Evolutionary conservation across 2,113 vertebrate genomes (phyloP).

Genomic region (Silurus glanis): DNA sequence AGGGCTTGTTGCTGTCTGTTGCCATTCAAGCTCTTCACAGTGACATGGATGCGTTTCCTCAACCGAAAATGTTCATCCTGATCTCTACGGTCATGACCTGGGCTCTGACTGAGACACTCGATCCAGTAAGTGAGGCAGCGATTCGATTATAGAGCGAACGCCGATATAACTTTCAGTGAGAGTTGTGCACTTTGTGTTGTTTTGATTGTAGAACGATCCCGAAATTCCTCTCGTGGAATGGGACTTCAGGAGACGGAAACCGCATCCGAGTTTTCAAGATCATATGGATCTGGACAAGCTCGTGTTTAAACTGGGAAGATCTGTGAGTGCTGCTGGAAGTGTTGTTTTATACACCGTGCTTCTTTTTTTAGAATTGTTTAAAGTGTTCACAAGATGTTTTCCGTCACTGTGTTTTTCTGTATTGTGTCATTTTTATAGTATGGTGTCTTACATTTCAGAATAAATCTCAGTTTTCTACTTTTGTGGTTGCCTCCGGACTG

Average conservation of each 20-base stretch:
- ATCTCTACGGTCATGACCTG: constrained; percentile 92
- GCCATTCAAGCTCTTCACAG: constrained; percentile 73
- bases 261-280: constrained; percentile 81
- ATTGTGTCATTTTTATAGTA: background rate
- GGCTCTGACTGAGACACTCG: constrained; percentile 77
- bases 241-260: constrained; percentile 80
- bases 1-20: background rate
- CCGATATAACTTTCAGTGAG: background rate
- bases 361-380: too few species aligned
- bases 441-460: constrained; percentile 66
- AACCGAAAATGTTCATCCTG: constrained; percentile 84
- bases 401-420: background rate
- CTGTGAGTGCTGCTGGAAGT: constrained; percentile 68
- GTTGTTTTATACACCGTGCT: background rate
- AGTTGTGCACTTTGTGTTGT: background rate
- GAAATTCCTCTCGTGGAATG: constrained; percentile 82
- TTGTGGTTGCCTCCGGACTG: constrained; percentile 85
- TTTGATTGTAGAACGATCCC: constrained; percentile 72
- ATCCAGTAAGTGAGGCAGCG: constrained; percentile 76
- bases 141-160: background rate
- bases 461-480: constrained; percentile 77
- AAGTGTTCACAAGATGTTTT: too few species aligned
- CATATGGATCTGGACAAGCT: constrained; percentile 84
- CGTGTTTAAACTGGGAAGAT: constrained; percentile 84
- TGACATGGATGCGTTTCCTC: constrained; percentile 70